Evolutionary conservation across 2,888 invertebrate species (phyloP).

Genomic region (Anoncus sp.): DNA sequence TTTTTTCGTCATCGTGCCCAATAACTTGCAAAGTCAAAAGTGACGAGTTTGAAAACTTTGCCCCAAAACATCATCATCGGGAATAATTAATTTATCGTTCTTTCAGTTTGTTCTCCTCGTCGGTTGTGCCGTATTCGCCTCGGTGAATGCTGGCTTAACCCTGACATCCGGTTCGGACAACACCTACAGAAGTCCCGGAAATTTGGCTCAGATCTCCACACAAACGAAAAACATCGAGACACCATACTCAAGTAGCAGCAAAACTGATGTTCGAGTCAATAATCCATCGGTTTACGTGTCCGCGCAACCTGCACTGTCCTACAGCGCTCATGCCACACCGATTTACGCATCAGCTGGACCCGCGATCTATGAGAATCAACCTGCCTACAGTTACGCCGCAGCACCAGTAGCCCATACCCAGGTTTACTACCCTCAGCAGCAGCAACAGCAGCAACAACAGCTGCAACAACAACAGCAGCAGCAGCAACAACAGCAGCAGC

Average conservation of each 20-base stretch:
- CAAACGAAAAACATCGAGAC: constrained; percentile 89
- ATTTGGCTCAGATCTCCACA: constrained; percentile 87
- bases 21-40: background rate
- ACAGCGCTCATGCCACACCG: constrained; percentile 35
- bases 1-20: background rate
- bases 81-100: background rate
- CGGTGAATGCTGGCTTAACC: constrained; percentile 81
- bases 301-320: constrained; percentile 52
- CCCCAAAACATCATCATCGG: background rate
- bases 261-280: constrained; percentile 89
- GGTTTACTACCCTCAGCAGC: constrained; percentile 56
- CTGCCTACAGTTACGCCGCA: constrained; percentile 38
- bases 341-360: constrained; percentile 55
- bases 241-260: constrained; percentile 89
- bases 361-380: constrained; percentile 45
- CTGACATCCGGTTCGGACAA: constrained; percentile 79
- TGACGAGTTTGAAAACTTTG: background rate
- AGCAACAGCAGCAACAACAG: too few species aligned
- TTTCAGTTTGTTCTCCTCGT: constrained; percentile 80
- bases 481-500: constrained; percentile 59
- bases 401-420: constrained; percentile 55
- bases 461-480: constrained; percentile 63
- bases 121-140: constrained; percentile 82
- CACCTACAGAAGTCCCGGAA: constrained; percentile 85
- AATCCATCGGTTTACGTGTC: constrained; percentile 79